Evolutionary conservation across 2,113 vertebrate species (phyloP), one percentile per base, ranked within the genome.

Genomic region (Centrocercus urophasianus): DNA sequence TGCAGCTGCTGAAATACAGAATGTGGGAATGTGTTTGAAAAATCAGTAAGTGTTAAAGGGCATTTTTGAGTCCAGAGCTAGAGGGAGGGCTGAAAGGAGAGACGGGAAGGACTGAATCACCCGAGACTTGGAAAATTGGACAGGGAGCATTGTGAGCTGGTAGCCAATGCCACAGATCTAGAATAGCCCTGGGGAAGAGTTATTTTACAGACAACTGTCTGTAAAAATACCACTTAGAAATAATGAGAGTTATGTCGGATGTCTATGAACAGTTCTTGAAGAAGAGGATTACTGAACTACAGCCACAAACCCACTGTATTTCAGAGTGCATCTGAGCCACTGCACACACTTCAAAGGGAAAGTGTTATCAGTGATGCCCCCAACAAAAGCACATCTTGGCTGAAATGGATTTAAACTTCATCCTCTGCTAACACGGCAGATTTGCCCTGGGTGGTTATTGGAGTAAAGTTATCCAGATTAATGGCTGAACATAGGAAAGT

Each of bases 51-150:
- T 94, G 85, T 93, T 90, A 90, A 96, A 92, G 93, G 82, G 90
- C 85, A 90, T 43, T 87, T 96, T 47, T 90, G 88, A 96, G 86
- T 70, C 86, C 69, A 93, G 59, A 82, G 54, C 83, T 83, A 78
- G 84, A 89, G 64, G 59, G 86, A 88, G 75, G 40, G n/a, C 69
- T 88, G 79, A 93, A 86, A 95, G 85, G 76, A 75, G 84, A 95
- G 74, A 95, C 12, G 42, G 86, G 86, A 96, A 96, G 76, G 63
- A 90, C 83, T 96, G 95, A 96, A 89, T 97, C 96, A 95, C 59
- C 87, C 18, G 13, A 84, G 69, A 65, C 75, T 72, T 95, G 93
- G 91, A 95, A 96, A 96, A 92, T 40, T 91, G 86, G 91, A 94
- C 52, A 74, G 83, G 45, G 93, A 91, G 50, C 48, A 38, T 80